Base-by-base conservation (phyloP, 37 sponge, comb jelly and placozoan species). In the Chondrosia reniformis region DNA sequence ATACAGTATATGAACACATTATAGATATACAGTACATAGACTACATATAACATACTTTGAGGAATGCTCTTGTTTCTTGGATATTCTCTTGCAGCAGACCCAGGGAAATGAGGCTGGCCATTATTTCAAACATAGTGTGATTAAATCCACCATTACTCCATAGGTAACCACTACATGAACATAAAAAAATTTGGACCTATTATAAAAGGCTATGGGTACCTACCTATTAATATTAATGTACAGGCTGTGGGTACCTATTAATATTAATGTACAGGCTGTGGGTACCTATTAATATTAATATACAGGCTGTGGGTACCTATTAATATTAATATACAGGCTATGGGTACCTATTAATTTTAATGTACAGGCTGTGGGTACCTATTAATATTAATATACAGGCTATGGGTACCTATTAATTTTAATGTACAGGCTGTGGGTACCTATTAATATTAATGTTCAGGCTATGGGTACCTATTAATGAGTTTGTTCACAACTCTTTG, bases 101-200 rank as follows among this genome's bases (percentile, higher is more conserved):
- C 59, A 79, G 44, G n/a, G 54, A 30, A 22, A 92, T 88, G 59
- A 79, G 57, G 43, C 79, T 81, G 2, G 75, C 42, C 79, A 92
- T 82, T 31, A 92, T 0, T 2, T 81, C 79, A 0, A 83, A 84
- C 24, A 43, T 74, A 10, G 75, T 52, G 49, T 87, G 89, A 75
- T 92, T 92, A 39, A 84, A 63, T 3, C 79, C 76, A 37, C 92
- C 92, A 25, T 89, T 83, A 76, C 89, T 87, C 21, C 27, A 22
- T 24, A 62, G 24, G 24, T 56, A 62, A 8, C 87, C 87, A 65
- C 84, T 79, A 32, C 28, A 67, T 9, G 46, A 73, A 42, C 8
- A 4, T 1, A 64, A 19, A 28, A 32, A 6, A 64, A 12, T 4
- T 33, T 33, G 36, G 31, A 64, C 63, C 13, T 22, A 61, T 31